Evolutionary conservation across 2,888 invertebrate species (phyloP), one percentile per base, ranked within the genome.

Genomic region (Schrankia costaestrigalis): DNA sequence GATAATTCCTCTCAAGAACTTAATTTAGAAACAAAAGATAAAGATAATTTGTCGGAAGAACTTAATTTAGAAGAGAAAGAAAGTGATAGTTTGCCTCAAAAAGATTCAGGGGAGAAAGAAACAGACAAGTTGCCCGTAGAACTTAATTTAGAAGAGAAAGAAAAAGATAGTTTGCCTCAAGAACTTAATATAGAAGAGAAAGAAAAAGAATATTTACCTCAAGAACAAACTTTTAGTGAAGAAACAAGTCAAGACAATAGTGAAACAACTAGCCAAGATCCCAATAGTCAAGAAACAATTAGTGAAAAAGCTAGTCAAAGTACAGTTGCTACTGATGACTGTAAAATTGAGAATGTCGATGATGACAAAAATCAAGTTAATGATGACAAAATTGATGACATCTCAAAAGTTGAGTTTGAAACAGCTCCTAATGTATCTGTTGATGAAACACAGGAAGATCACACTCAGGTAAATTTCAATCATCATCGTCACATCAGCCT

Each of bases 401-500:
- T n/a, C n/a, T n/a, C n/a, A n/a, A n/a, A n/a, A n/a, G n/a, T 88
- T 14, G 78, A 87, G 51, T 89, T 90, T 76, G 85, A 89, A 41
- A 88, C 88, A 6, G 84, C 90, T 4, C 89, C 89, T 5, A 81
- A 88, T 71, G 56, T 82, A 15, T 71, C 83, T 15, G 56, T 76
- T 24, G 85, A 86, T 26, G 86, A 86, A 32, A 51, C 71, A 12
- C 81, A 84, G 32, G 87, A 86, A 43, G 87, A 87, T 53, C 83
- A 86, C 50, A 76, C 85, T 35, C 80, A 88, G 78, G 86, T 86
- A 56, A 65, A 8, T 8, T 2, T 6, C 13, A 25, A 10, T 11
- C 9, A 14, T 9, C n/a, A 24, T 11, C 6, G 7, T 4, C 4
- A 12, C 3, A 12, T 6, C 10, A 12, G 22, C 1, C 9, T 22